A percentile compares a stretch with the other conserved stretches of the same genome.
phyloP scores from a whole-genome alignment of 2,113 vertebrate genomes.

The Heptranchias perlo region DNA sequence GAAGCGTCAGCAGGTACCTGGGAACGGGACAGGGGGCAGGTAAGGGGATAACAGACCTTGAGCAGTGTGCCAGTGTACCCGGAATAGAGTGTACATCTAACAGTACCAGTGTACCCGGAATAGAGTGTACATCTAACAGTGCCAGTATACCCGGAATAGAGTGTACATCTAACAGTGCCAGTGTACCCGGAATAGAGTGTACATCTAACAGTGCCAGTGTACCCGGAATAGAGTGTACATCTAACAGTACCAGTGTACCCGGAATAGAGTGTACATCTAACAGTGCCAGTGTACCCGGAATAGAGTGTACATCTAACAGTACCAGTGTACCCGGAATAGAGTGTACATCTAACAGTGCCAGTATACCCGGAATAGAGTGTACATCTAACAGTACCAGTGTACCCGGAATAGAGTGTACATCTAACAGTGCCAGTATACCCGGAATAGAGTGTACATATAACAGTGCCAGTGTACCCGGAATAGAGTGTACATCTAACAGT shows the following conservation, averaged over 20 bases:
- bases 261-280: background rate
- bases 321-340: background rate
- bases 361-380: background rate
- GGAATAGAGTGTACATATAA: background rate
- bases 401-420: background rate
- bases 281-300: background rate
- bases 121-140: background rate
- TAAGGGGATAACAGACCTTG: background rate
- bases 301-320: background rate
- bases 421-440: background rate
- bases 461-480: background rate
- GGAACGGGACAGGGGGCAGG: background rate
- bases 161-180: background rate
- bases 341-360: background rate
- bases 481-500: no score
- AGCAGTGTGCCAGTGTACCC: background rate
- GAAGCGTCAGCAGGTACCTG: background rate
- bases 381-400: background rate
- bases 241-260: background rate
- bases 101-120: background rate
- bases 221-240: background rate
- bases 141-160: no score
- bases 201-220: background rate
- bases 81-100: background rate
- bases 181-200: background rate